These are phyloP conservation scores for Actenoides lindsayi DNA, from an alignment of 2,113 vertebrate species.

Conservation along the genomic window DNA sequence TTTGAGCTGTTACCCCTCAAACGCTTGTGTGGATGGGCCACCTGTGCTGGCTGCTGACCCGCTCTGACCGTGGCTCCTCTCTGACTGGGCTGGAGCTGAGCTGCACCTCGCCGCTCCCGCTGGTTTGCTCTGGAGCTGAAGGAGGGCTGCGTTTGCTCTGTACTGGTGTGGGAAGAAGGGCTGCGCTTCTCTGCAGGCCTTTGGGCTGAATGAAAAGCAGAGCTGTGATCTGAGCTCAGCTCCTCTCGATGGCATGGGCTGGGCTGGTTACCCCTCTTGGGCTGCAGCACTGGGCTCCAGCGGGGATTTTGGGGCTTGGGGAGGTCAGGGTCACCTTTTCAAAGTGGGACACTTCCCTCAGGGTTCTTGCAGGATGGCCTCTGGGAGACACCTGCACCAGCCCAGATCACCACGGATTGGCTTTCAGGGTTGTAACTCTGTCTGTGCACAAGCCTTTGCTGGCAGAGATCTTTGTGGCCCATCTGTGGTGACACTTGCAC, in stretches of 20 bases:
- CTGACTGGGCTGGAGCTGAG: not conserved
- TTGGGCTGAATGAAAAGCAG: not conserved
- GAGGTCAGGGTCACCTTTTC: not conserved
- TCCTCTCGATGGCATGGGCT: not conserved
- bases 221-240: not conserved
- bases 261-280: fast-evolving
- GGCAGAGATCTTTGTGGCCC: not conserved
- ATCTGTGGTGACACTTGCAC: not conserved
- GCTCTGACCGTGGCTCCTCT: not conserved
- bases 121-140: fast-evolving
- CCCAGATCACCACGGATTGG: fast-evolving
- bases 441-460: not conserved
- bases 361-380: not conserved
- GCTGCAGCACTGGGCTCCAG: not conserved
- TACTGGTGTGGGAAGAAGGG: not conserved
- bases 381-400: not conserved
- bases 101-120: not conserved
- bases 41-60: not conserved
- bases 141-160: not conserved
- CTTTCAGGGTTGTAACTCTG: not conserved
- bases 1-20: not conserved
- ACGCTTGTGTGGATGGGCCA: not conserved
- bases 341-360: not conserved
- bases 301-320: not conserved
- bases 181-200: not conserved